Base-by-base conservation (phyloP, 1,140 invertebrate genomes). In the Euborellia annulipes region DNA sequence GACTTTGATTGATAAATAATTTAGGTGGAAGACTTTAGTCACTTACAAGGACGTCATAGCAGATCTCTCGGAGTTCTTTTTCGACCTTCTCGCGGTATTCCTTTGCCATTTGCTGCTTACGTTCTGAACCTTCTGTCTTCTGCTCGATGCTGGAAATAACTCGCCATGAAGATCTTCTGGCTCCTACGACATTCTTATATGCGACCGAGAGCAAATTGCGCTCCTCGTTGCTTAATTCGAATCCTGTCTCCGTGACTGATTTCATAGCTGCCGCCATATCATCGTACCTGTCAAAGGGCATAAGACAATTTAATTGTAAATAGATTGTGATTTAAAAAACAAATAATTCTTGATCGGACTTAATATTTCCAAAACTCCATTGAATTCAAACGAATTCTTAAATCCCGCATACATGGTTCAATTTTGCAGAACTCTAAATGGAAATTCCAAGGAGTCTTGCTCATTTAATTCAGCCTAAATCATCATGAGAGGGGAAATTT, bases 1-100 rank as follows among this genome's bases (percentile, higher is more conserved):
- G n/a, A n/a, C n/a, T n/a, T n/a, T n/a, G n/a, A n/a, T n/a, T n/a
- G n/a, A n/a, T n/a, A n/a, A n/a, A n/a, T n/a, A n/a, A n/a, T n/a
- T n/a, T n/a, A n/a, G n/a, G n/a, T n/a, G n/a, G n/a, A n/a, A n/a
- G n/a, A n/a, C n/a, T n/a, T n/a, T n/a, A n/a, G n/a, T 45, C 47
- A 73, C 82, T 82, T 72, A 94, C 89, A 75, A 97, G 71, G 58
- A 98, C 93, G 67, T 98, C 93, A 64, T 94, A 85, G 73, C 93
- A 98, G 62, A 97, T 97, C 70, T 92, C 88, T 67, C 90, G 79
- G 59, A 98, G 77, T 73, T 98, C 95, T 66, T 92, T 89, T 73
- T 98, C 95, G 54, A 98, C 90, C 68, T 93, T 94, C 75, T 91
- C 85, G 66, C 91, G 79, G 75, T 97, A 98, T 71, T 96, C 90